Evolutionary conservation across 2,797 vertebrate species (phyloP).

Genomic region (Helarctos malayanus): DNA sequence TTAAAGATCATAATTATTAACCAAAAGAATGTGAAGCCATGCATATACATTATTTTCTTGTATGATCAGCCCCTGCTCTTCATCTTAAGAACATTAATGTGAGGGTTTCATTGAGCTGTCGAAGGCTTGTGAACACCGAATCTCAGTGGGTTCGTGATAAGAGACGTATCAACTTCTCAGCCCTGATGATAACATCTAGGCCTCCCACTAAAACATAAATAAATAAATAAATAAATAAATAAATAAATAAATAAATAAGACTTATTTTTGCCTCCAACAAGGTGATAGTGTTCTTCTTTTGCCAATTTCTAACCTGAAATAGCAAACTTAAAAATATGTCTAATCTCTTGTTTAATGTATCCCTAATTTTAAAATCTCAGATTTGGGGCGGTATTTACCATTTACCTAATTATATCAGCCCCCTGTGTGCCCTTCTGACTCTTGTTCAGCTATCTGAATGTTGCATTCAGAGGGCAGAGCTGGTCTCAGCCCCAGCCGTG

Average conservation of each 20-base stretch:
- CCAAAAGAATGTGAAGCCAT: neutral
- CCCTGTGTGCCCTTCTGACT: neutral
- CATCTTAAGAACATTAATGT: neutral
- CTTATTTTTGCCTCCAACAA: neutral
- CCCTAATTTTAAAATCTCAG: neutral
- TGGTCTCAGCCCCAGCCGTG: fast-evolving
- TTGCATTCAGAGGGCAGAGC: neutral
- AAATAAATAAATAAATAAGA: neutral
- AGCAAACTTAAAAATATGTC: neutral
- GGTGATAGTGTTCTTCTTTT: neutral
- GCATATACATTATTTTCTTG: neutral
- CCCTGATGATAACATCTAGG: neutral
- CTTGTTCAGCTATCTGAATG: neutral
- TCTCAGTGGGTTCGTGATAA: neutral
- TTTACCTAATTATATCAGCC: neutral
- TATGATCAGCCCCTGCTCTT: neutral
- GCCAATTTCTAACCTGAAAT: neutral
- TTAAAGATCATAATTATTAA: neutral
- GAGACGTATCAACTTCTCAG: fast-evolving
- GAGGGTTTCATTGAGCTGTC: neutral
- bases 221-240: neutral
- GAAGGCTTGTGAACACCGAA: neutral
- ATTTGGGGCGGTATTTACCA: neutral
- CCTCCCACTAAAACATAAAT: neutral
- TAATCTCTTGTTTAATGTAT: neutral